phyloP scores from a whole-genome alignment of 2,113 vertebrate genomes.

The Rhabdornis inornatus region DNA sequence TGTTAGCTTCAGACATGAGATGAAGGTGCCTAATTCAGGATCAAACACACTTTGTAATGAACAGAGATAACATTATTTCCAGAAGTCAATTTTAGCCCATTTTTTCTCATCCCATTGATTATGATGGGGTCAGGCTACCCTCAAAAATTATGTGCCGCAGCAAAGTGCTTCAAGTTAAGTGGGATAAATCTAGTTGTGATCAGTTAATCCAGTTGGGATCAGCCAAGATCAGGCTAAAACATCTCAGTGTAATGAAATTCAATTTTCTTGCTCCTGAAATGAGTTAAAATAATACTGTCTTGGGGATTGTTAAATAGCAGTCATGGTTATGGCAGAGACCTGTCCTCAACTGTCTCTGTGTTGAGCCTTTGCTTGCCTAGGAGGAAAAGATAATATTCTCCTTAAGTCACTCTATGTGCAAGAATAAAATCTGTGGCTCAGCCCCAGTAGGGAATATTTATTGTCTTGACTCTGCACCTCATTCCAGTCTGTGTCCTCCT shows the following conservation, averaged over 20 bases:
- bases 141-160: neutral
- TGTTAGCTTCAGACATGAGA: neutral
- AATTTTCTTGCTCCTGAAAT: neutral
- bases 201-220: neutral
- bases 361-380: neutral
- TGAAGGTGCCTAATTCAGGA: neutral
- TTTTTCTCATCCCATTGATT: neutral
- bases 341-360: neutral
- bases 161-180: neutral
- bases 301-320: neutral
- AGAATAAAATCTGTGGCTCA: neutral
- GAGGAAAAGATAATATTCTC: neutral
- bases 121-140: neutral
- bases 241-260: neutral
- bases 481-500: neutral
- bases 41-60: neutral
- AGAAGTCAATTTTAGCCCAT: neutral
- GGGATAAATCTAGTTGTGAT: conserved; percentile 17
- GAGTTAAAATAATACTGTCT: neutral
- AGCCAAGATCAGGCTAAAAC: neutral
- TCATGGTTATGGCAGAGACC: neutral
- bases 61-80: neutral
- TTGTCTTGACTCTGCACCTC: neutral
- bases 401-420: neutral
- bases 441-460: neutral